phyloP scores from a whole-genome alignment of 2,888 invertebrate genomes.

The Synanthedon vespiformis region DNA sequence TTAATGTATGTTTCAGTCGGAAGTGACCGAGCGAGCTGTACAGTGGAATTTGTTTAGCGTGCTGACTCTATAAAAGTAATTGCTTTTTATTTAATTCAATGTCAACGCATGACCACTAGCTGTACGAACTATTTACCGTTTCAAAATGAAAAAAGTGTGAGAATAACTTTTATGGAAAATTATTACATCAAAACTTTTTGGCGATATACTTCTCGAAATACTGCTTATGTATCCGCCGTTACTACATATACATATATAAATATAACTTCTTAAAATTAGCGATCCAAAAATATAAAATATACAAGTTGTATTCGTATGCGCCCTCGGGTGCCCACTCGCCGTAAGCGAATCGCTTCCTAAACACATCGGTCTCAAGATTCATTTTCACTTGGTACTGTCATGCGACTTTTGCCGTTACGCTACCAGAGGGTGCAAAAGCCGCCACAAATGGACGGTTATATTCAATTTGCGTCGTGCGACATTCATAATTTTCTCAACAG shows the following conservation, averaged over 20 bases:
- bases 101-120: slow-evolving; percentile 67
- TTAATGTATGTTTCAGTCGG: too few species aligned
- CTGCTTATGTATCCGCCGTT: slow-evolving; percentile 63
- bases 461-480: slow-evolving; percentile 59
- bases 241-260: slow-evolving; percentile 71
- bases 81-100: slow-evolving; percentile 19
- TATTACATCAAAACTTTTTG: slow-evolving; percentile 69
- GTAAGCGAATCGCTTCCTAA: slow-evolving; percentile 32
- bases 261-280: slow-evolving; percentile 72
- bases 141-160: slow-evolving; percentile 41
- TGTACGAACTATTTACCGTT: slow-evolving; percentile 57
- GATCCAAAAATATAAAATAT: slow-evolving; percentile 72
- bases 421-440: slow-evolving; percentile 61
- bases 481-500: slow-evolving; percentile 4
- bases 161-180: slow-evolving; percentile 61
- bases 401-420: slow-evolving; percentile 45
- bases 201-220: slow-evolving; percentile 67
- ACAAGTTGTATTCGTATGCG: slow-evolving; percentile 60
- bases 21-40: too few species aligned
- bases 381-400: slow-evolving; percentile 32
- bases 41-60: too few species aligned
- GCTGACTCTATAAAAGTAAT: too few species aligned
- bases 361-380: slow-evolving; percentile 13
- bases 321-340: slow-evolving; percentile 48
- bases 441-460: slow-evolving; percentile 66